A percentile compares a stretch with the other conserved stretches of the same genome.
phyloP scores from a whole-genome alignment of 2,113 vertebrate genomes.

The Numenius arquata region DNA sequence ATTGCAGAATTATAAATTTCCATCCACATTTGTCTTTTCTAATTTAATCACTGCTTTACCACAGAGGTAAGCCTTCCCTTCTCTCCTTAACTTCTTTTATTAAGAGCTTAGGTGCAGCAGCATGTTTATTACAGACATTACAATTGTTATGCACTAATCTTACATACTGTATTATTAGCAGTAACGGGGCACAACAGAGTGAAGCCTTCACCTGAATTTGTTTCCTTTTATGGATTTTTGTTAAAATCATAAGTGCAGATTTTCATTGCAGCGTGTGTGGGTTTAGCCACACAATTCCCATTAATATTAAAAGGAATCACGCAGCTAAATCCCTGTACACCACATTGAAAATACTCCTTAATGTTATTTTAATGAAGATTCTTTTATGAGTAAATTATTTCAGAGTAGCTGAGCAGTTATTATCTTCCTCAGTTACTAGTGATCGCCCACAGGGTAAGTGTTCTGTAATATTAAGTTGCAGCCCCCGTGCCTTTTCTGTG shows the following conservation, averaged over 20 bases:
- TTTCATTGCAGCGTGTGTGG: conserved; percentile 10
- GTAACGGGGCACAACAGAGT: conserved; percentile 8
- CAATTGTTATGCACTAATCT: neutral
- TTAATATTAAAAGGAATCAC: conserved; percentile 59
- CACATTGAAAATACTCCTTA: conserved; percentile 55
- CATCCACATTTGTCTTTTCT: neutral
- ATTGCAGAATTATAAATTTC: neutral
- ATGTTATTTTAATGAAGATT: conserved; percentile 71
- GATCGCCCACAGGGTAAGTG: conserved; percentile 36
- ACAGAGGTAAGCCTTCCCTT: neutral
- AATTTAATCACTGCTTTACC: neutral
- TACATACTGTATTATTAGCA: conserved; percentile 7
- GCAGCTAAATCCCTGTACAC: conserved; percentile 7
- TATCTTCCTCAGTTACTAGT: conserved; percentile 51
- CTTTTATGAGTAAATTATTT: conserved; percentile 67
- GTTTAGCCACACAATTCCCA: neutral
- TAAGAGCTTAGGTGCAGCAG: neutral
- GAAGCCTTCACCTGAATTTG: neutral
- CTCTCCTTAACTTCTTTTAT: neutral
- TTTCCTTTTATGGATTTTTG: conserved; percentile 32
- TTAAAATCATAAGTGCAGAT: neutral
- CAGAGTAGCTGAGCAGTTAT: conserved; percentile 56
- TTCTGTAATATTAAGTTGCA: conserved; percentile 54
- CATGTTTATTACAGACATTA: neutral
- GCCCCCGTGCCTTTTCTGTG: conserved; percentile 13